These are phyloP conservation scores for Enteromius viviparus DNA, from an alignment of 2,797 vertebrate genomes.

Conservation along the genomic window DNA sequence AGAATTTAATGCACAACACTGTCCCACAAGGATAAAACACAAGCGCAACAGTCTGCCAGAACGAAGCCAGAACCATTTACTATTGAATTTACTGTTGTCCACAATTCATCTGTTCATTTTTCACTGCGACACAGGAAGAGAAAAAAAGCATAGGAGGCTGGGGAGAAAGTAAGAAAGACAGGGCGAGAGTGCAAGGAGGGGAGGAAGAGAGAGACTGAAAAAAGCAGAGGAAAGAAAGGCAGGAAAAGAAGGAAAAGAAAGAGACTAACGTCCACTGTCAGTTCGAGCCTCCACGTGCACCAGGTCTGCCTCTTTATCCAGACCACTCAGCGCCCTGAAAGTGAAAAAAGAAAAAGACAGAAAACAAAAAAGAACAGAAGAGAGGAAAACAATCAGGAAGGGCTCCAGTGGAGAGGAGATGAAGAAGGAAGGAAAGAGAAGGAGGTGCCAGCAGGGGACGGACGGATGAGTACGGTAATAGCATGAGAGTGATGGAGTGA, in stretches of 20 bases:
- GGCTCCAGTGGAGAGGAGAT: slow-evolving; percentile 47
- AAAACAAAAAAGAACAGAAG: slow-evolving; percentile 46
- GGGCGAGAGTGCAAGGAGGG: slow-evolving; percentile 39
- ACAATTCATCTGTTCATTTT: slow-evolving; percentile 45
- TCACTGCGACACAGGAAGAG: slow-evolving; percentile 20
- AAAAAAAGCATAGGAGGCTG: background rate
- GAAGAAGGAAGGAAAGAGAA: slow-evolving; percentile 41
- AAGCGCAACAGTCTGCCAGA: slow-evolving; percentile 8
- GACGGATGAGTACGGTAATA: slow-evolving; percentile 54
- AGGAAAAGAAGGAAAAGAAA: slow-evolving; percentile 6
- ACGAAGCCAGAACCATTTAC: slow-evolving; percentile 33
- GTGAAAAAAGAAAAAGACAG: slow-evolving; percentile 29
- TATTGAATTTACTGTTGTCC: slow-evolving; percentile 40
- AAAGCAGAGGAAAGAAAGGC: slow-evolving; percentile 24
- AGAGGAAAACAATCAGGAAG: slow-evolving; percentile 51
- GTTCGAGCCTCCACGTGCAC: slow-evolving; percentile 94
- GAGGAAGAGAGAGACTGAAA: slow-evolving; percentile 30
- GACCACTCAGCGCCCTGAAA: slow-evolving; percentile 87
- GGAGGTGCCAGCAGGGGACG: slow-evolving; percentile 44
- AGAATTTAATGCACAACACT: slow-evolving; percentile 37
- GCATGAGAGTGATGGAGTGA: slow-evolving; percentile 47
- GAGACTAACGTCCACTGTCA: slow-evolving; percentile 89
- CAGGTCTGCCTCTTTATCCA: slow-evolving; percentile 94
- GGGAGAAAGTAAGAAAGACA: slow-evolving; percentile 29
- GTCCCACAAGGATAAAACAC: slow-evolving; percentile 29